Evolutionary conservation across 2,888 invertebrate genomes (phyloP), one percentile per base, ranked within the genome.

Genomic region (Lithosia quadra): DNA sequence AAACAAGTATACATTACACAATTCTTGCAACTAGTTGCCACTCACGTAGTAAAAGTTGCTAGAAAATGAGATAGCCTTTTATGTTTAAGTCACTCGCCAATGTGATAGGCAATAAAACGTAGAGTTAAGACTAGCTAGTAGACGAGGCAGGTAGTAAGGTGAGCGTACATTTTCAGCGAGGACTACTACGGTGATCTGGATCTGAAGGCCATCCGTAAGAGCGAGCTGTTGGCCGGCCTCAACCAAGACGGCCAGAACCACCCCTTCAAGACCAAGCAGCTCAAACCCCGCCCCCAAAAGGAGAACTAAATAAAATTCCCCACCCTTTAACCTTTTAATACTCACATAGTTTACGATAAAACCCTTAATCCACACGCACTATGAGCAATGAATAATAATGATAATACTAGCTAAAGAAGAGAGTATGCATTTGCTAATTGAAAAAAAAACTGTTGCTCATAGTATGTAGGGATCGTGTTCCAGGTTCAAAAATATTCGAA

Each of bases 121-220:
- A 89, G 83, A 80, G 71, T 83, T 90, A 91, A 90, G 87, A 76
- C 70, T 84, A 83, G 85, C 81, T 64, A 71, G 84, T 86, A 86
- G 90, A 87, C 84, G 88, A 86, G 89, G 90, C 88, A 89, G 91
- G 92, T 88, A 90, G 93, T 94, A 94, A 94, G 93, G 90, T 92
- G 81, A 88, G 90, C 92, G 89, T 94, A 89, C 91, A 90, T 93
- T 94, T 96, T 96, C 97, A 98, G 98, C 96, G 98, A 98, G 96
- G 98, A 98, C 97, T 98, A 98, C 97, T 98, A 98, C 91, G 98
- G 98, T 84, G 98, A 98, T 95, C 95, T 98, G 97, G 98, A 98
- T 95, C 96, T 98, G 96, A 98, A 98, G 97, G 96, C 97, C 95
- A 98, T 98, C 96, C 97, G 98, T 95, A 98, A 98, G 96, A 98